Percentiles rank a stretch among this genome's conserved stretches.
These are phyloP conservation scores for Tricholaema leucomelas DNA, from an alignment of 2,113 vertebrate species.

Conservation along the genomic window DNA sequence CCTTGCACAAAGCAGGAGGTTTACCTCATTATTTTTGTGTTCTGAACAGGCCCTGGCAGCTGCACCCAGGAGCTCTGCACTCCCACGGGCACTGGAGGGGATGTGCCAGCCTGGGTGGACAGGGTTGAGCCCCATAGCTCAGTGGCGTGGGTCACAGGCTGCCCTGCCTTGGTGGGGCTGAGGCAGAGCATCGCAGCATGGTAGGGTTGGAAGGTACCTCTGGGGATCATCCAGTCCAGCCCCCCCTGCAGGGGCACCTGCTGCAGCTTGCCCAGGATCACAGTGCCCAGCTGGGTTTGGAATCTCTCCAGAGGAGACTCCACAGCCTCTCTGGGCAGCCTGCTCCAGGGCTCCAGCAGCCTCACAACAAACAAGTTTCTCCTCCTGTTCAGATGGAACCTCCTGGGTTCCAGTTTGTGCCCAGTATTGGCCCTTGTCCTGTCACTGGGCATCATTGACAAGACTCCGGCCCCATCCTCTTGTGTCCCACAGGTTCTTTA, in stretches of 20 bases:
- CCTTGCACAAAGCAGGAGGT: neutral
- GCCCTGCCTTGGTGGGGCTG: neutral
- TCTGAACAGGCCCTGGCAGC: neutral
- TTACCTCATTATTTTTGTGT: neutral
- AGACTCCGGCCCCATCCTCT: too few species aligned
- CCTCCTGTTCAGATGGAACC: too few species aligned
- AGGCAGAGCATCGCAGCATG: neutral
- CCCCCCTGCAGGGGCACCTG: neutral
- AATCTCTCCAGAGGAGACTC: neutral
- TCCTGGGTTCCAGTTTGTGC: too few species aligned
- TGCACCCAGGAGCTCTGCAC: neutral
- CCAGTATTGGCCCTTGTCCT: too few species aligned
- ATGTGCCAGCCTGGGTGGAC: rapidly evolving
- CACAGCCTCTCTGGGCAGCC: neutral
- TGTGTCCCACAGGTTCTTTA: too few species aligned
- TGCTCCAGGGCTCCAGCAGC: neutral
- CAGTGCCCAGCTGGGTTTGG: neutral
- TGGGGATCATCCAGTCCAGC: neutral
- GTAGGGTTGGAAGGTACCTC: neutral
- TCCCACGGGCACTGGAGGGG: rapidly evolving
- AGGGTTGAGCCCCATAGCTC: neutral
- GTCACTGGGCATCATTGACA: too few species aligned
- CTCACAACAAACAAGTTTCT: too few species aligned
- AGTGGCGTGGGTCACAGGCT: neutral
- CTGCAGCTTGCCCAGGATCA: neutral